Evolutionary conservation across 2,113 vertebrate species (phyloP), one percentile per base, ranked within the genome.

Genomic region (Gobio gobio): DNA sequence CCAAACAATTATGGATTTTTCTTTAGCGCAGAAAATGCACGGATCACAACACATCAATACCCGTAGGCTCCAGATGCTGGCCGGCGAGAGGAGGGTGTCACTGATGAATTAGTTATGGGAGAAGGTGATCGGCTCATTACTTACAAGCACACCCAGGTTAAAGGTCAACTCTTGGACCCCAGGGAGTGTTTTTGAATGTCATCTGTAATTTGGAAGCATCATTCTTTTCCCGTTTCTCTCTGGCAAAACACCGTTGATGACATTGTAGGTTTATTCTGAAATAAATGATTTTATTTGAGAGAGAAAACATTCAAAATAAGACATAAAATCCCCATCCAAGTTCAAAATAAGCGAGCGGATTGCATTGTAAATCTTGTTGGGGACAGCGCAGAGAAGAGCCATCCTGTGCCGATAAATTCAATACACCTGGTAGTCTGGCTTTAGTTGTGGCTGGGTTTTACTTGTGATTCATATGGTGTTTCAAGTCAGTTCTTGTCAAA

Each of bases 321-420:
- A 54, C 54, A 82, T 26, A 47, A 68, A 40, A 49, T n/a, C 82
- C n/a, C 13, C 63, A 10, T 77, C 77, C 70, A 82, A 85, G 36
- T 51, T 75, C 10, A 59, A 78, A 88, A 78, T 78, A 74, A 63
- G 56, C 5, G 5, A 70, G 20, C 22, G 66, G 66, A 20, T 43
- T 85, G 72, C n/a, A 85, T 75, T 88, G 61, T 82, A 40, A 20
- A 61, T 88, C 73, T 58, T 73, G 29, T 45, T 86, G 58, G 75
- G 66, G 83, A 76, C 82, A 33, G 54, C 33, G 76, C 10, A 22
- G 26, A 81, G 49, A 72, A 63, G 64, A 64, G 64, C 59, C 26
- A 63, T 26, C 85, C 74, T 84, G 68, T 82, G 5, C 16, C 68
- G 54, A 73, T 83, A 85, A 82, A 85, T 72, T 47, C 49, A 78